Percentiles rank a stretch among this genome's conserved stretches.
Conservation (phyloP, 2,113 vertebrate species). For the Amia ocellicauda region DNA sequence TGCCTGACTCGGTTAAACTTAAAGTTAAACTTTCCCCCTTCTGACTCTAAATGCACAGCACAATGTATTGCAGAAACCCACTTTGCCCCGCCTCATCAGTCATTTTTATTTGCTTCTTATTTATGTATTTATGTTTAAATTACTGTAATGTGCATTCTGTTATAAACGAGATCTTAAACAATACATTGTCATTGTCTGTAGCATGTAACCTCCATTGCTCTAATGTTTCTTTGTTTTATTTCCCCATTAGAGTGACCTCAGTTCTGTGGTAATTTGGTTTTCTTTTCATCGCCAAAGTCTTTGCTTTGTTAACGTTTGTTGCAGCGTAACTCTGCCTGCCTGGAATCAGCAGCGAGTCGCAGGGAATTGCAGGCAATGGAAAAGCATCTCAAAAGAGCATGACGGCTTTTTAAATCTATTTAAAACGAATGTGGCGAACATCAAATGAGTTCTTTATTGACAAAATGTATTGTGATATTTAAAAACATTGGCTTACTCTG, state of each 20-base stretch:
- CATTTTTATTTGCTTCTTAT: conserved; percentile 19
- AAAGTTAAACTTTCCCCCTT: no score
- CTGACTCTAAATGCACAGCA: no score
- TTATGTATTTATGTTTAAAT: no score
- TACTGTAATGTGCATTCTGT: conserved; percentile 22
- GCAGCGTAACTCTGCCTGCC: conserved; percentile 57
- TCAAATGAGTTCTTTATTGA: not conserved
- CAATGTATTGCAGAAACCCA: no score
- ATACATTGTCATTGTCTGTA: conserved; percentile 74
- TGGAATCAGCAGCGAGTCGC: conserved; percentile 59
- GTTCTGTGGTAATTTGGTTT: conserved; percentile 98
- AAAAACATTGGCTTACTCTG: conserved; percentile 29
- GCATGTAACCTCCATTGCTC: conserved; percentile 93
- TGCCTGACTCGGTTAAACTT: no score
- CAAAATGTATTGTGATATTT: no score
- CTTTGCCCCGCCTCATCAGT: no score
- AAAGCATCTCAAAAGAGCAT: conserved; percentile 54
- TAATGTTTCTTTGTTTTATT: conserved; percentile 91
- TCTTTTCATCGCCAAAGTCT: conserved; percentile 82
- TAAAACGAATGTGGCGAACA: not conserved
- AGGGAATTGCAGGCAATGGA: conserved; percentile 64
- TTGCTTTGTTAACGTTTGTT: conserved; percentile 62
- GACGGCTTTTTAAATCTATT: not conserved
- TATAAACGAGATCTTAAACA: conserved; percentile 24
- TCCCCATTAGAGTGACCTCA: conserved; percentile 99